Evolutionary conservation across 2,888 invertebrate species (phyloP).

Genomic region (Rosalia funebris): DNA sequence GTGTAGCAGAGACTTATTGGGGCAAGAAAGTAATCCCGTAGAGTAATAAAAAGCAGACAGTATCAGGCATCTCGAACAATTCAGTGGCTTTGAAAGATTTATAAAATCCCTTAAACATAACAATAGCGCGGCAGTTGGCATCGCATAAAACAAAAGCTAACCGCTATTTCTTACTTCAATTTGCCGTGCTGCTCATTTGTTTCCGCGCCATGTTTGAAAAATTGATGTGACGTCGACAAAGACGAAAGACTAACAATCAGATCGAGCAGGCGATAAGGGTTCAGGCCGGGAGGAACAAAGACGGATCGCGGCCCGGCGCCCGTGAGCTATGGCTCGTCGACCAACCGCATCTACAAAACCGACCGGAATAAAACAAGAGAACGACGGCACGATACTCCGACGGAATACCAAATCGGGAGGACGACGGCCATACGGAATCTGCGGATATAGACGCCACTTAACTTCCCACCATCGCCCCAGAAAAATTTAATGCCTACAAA

Average conservation of each 20-base stretch:
- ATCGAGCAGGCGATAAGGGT: constrained; percentile 57
- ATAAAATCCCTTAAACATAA: constrained; percentile 62
- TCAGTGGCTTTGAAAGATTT: constrained; percentile 58
- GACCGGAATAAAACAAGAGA: constrained; percentile 61
- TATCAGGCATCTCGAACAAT: constrained; percentile 52
- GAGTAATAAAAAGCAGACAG: constrained; percentile 60
- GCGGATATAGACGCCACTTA: constrained; percentile 12
- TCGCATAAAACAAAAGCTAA: constrained; percentile 65
- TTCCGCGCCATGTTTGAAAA: constrained; percentile 65
- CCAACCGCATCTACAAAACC: constrained; percentile 60
- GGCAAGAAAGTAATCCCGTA: constrained; percentile 52
- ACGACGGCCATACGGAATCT: constrained; percentile 18
- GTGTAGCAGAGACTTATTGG: constrained; percentile 46
- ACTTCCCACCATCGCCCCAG: too few species aligned
- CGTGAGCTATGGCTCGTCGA: constrained; percentile 58
- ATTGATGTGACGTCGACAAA: constrained; percentile 66
- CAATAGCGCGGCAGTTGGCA: constrained; percentile 63
- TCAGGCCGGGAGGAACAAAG: constrained; percentile 51
- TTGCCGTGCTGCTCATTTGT: constrained; percentile 65
- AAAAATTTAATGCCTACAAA: too few species aligned
- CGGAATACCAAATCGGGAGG: constrained; percentile 61
- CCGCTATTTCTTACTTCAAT: constrained; percentile 67
- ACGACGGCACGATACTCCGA: constrained; percentile 59
- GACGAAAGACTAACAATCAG: constrained; percentile 63
- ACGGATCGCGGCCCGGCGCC: constrained; percentile 50